Evolutionary conservation across 2,797 vertebrate genomes (phyloP), one percentile per base, ranked within the genome.

Genomic region (Pachyuromys duprasi): DNA sequence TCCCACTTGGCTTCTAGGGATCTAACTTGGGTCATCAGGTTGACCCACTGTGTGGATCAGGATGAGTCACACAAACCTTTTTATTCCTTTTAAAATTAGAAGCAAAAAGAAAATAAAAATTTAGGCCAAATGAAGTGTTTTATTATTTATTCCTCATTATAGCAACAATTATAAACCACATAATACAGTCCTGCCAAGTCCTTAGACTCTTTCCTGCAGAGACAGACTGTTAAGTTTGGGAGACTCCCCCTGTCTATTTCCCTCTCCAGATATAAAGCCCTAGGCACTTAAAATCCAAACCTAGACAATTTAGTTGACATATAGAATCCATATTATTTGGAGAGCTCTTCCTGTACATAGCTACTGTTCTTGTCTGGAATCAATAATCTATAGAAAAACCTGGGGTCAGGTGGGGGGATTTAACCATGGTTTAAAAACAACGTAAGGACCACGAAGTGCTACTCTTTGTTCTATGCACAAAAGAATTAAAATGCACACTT

Each of bases 81-180:
- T 86, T 22, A 89, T 81, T 74, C 80, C 18, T 92, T 78, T 78
- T 78, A 69, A 90, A 87, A 81, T 81, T 11, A 39, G 8, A 89
- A 86, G 17, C 8, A 72, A 76, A 87, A 87, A 92, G 4, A 74
- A 49, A 67, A 39, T 33, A 8, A 82, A 62, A 31, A 39, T 86
- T 82, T 42, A 93, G n/a, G 86, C 57, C 33, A 81, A 94, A 91
- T 63, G 67, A 95, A 89, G 78, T 72, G 7, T 60, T 92, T 95
- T 89, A 8, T 94, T 87, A 39, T 69, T 78, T 82, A 94, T 76
- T 87, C 60, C 49, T 76, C 74, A 65, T 90, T 91, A 65, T 75
- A 80, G 3, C 39, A 86, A 67, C 24, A 67, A 13, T 78, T 87
- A 87, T 5, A 84, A 94, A 82, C 81, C 31, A 79, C 17, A 36